Conservation (phyloP, 2,888 invertebrate genomes). For the Agrilus cyanescens region DNA sequence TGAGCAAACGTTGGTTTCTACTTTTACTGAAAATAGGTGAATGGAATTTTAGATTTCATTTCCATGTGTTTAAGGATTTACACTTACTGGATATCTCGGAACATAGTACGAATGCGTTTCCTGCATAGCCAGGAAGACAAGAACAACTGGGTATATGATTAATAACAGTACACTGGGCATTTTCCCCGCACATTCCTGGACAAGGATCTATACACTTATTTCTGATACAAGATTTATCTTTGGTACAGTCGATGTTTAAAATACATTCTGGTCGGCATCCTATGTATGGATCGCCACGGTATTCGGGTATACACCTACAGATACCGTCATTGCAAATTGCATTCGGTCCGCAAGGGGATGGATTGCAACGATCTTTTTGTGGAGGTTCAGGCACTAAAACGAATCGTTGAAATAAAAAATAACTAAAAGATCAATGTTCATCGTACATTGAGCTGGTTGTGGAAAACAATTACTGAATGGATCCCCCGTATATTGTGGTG, state of each 20-base stretch:
- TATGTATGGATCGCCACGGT: constrained; percentile 59
- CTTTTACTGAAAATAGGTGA: neutral
- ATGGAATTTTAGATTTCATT: too few relatives aligned
- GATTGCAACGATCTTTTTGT: constrained; percentile 45
- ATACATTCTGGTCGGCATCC: constrained; percentile 62
- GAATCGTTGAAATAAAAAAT: neutral
- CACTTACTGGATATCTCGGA: constrained; percentile 43
- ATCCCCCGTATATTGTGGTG: constrained; percentile 57
- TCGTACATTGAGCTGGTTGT: constrained; percentile 28
- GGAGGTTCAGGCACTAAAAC: constrained; percentile 16
- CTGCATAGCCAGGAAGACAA: constrained; percentile 56
- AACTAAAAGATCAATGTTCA: neutral
- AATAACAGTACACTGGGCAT: constrained; percentile 59
- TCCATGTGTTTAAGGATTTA: neutral
- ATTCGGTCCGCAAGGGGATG: constrained; percentile 55
- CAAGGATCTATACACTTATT: constrained; percentile 64
- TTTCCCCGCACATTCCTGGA: constrained; percentile 60
- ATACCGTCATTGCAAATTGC: constrained; percentile 51
- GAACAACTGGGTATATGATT: constrained; percentile 68
- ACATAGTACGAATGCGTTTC: constrained; percentile 62
- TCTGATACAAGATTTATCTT: constrained; percentile 56
- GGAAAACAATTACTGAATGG: constrained; percentile 43
- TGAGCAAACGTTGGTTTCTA: too few relatives aligned
- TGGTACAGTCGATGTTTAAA: constrained; percentile 57
- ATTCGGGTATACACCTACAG: constrained; percentile 57